phyloP scores from a whole-genome alignment of 2,797 vertebrate genomes.

The Sardinella longiceps region DNA sequence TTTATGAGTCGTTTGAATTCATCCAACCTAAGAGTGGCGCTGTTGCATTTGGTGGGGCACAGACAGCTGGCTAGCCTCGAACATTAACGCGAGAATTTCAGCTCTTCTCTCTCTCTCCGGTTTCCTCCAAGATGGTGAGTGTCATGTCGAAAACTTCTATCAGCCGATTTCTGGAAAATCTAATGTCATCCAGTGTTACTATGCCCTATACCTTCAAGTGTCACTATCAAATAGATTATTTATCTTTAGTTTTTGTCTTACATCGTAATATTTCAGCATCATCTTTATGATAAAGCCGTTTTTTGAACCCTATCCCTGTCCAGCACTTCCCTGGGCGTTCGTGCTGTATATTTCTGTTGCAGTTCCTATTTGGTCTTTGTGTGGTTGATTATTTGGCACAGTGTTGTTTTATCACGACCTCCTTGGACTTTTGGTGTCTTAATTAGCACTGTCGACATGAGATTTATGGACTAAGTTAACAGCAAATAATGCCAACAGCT shows the following conservation, averaged over 20 bases:
- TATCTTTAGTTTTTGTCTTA: neutral
- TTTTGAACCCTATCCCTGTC: neutral
- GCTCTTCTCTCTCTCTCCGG: neutral
- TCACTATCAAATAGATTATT: neutral
- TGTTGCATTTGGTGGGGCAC: neutral
- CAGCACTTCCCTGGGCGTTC: neutral
- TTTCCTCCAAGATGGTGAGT: constrained; percentile 27
- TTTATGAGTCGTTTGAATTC: neutral
- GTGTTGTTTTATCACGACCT: neutral
- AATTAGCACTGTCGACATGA: too few species aligned
- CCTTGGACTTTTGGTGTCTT: too few species aligned
- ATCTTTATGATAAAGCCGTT: neutral
- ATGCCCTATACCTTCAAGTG: neutral
- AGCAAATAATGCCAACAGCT: too few species aligned
- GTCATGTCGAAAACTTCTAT: neutral
- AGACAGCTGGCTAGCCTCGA: neutral
- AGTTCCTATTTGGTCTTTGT: neutral
- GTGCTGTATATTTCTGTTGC: neutral
- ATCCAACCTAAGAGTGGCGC: neutral
- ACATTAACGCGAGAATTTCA: constrained; percentile 7
- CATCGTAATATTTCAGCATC: neutral
- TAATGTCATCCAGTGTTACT: neutral
- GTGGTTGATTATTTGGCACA: neutral
- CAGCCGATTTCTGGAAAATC: neutral
- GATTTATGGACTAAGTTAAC: too few species aligned